Evolutionary conservation across 92 coral and sea anemone species (phyloP), one percentile per base, ranked within the genome.

Genomic region (Montipora capitata): DNA sequence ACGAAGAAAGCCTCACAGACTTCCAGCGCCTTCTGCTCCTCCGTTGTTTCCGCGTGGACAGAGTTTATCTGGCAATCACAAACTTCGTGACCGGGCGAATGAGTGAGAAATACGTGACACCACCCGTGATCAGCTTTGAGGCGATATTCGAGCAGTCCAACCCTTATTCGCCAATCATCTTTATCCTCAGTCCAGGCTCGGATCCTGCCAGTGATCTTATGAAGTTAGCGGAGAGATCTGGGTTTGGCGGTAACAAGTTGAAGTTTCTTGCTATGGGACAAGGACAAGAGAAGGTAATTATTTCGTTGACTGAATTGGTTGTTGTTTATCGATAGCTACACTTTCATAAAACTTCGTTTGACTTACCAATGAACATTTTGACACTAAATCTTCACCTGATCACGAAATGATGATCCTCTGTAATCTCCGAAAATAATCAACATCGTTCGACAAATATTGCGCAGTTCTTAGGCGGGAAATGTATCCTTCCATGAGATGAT

Each of bases 41-140:
- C 14, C 99, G 99, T 45, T 98, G 99, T 67, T 98, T 98, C 94
- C 98, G 99, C 13, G 98, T 98, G 69, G 99, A 98, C 54, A 96
- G 99, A 15, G 98, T 98, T 1, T 98, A 98, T 65, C 94, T 98
- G n/a, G 99, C 99, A 49, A 96, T 98, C 77, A 98, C 99, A 11
- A 93, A 98, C 96, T 98, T 98, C 73, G 99, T 98, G 65, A 98
- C 99, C 0, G 97, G 94, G 75, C 93, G 98, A 5, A 98, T 98
- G 99, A 98, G 99, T 9, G 99, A 98, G 95, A 98, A 98, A 78
- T 98, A 98, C 77, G 99, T 98, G 84, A 98, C 99, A 4, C 99
- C 99, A 10, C 99, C 99, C 64, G 99, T 98, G 81, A 90, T 98
- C 79, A 98, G 99, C 78, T 98, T 98, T 79, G 99, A 98, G 91